Evolutionary conservation across 2,888 invertebrate genomes (phyloP), one percentile per base, ranked within the genome.

Genomic region (Argyra leucocephala): DNA sequence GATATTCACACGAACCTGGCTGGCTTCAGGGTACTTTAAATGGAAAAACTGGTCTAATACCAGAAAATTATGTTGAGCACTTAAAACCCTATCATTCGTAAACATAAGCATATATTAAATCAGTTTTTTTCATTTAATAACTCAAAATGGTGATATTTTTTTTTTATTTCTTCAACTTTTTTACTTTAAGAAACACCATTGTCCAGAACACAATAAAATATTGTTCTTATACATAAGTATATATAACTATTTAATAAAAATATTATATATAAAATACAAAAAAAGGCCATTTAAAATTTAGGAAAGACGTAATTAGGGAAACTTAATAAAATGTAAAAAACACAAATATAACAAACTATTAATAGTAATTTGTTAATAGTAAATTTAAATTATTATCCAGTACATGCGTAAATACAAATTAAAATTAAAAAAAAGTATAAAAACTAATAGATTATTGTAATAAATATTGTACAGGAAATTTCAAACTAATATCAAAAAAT

Each of bases 21-120:
- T 98, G 98, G 98, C 83, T 98, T 75, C 94, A 96, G 79, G 98
- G 98, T 70, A 90, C 91, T 64, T 83, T 97, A 71, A 89, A 93
- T 80, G 96, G 96, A 67, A 89, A 89, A 81, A 89, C 88, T 63
- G 96, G 97, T 63, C 85, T 97, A 70, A 91, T 97, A 80, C 96
- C 96, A 68, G 93, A 93, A 81, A 97, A 97, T 83, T 97, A 97
- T 81, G 95, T 96, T 66, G 95, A 96, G 83, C 78, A 79, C 69
- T 73, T 78, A 68, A 79, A 79, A 75, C 75, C 77, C 69, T 78
- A 78, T 73, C 75, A 76, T 68, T 74, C 48, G 18, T 2, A 18
- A 48, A 18, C 48, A 48, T 48, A 48, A 48, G 15, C 48, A 48
- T 5, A 48, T 10, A 31, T 12, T 48, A 48, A 48, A 48, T 48